These are phyloP conservation scores for Macrotrachela quadricornifera DNA, from an alignment of 1,140 invertebrate species.

Conservation along the genomic window DNA sequence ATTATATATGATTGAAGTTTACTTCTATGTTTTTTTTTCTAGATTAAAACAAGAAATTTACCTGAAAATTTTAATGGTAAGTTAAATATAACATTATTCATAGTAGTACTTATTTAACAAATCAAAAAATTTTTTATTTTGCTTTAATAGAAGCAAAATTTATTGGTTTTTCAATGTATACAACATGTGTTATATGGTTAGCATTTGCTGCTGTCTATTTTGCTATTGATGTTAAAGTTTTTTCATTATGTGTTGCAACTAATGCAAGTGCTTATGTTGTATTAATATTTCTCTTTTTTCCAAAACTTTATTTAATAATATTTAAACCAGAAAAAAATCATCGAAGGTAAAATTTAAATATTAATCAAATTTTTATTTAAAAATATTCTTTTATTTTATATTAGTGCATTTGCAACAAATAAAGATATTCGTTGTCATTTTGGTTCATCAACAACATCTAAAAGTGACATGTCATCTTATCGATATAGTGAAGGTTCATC, in stretches of 20 bases:
- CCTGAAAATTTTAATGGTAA: constrained; percentile 58
- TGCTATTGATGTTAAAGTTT: constrained; percentile 46
- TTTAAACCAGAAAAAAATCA: constrained; percentile 54
- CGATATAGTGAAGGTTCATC: too few species aligned
- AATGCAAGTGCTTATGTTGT: constrained; percentile 48
- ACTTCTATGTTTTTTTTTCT: too few species aligned
- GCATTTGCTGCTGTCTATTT: constrained; percentile 68
- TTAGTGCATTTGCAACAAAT: constrained; percentile 43
- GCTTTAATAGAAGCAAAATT: constrained; percentile 21
- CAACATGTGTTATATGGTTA: constrained; percentile 63
- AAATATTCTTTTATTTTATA: too few species aligned
- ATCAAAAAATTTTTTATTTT: constrained; percentile 35
- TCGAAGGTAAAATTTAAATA: constrained; percentile 21
- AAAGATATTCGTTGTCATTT: constrained; percentile 57
- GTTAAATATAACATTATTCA: too few species aligned
- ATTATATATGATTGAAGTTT: too few species aligned
- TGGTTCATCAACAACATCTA: constrained; percentile 25
- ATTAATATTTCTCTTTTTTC: constrained; percentile 51
- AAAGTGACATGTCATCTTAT: background rate
- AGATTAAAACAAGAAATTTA: constrained; percentile 59
- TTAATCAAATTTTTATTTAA: too few species aligned
- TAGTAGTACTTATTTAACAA: too few species aligned
- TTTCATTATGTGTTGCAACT: constrained; percentile 49
- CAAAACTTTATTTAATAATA: constrained; percentile 55
- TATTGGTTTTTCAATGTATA: constrained; percentile 54